These are phyloP conservation scores for Graptemys geographica DNA, from an alignment of 2,797 vertebrate genomes.

Conservation along the genomic window DNA sequence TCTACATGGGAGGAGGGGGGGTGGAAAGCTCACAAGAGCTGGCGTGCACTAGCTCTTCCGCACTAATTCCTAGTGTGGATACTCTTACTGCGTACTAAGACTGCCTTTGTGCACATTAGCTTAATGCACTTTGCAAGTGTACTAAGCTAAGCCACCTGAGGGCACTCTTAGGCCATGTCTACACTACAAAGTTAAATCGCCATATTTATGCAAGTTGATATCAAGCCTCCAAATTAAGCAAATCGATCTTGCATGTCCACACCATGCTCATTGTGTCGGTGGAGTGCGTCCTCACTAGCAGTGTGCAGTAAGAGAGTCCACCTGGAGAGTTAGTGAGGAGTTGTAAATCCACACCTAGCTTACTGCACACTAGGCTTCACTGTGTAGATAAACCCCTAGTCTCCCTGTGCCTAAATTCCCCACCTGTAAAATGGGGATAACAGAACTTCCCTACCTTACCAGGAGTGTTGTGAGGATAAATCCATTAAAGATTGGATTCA, in stretches of 20 bases:
- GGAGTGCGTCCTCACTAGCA: neutral
- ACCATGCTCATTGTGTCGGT: too few relatives aligned
- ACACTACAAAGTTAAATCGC: too few relatives aligned
- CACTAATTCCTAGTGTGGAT: neutral
- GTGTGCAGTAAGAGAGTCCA: neutral
- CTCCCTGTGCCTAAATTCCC: neutral
- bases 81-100: neutral
- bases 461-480: neutral
- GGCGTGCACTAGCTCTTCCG: neutral
- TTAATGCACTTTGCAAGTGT: neutral
- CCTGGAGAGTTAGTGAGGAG: neutral
- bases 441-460: neutral
- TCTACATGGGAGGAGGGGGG: neutral
- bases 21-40: neutral
- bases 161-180: too few relatives aligned
- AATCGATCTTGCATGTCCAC: too few relatives aligned
- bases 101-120: neutral
- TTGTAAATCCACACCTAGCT: neutral
- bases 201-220: too few relatives aligned
- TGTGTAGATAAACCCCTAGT: neutral
- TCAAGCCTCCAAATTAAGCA: too few relatives aligned
- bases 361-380: neutral
- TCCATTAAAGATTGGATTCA: neutral
- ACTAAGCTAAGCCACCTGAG: neutral
- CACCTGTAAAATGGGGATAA: neutral